Evolutionary conservation across 2,888 invertebrate genomes (phyloP), one percentile per base, ranked within the genome.

Genomic region (Lithophane semibrunnea): DNA sequence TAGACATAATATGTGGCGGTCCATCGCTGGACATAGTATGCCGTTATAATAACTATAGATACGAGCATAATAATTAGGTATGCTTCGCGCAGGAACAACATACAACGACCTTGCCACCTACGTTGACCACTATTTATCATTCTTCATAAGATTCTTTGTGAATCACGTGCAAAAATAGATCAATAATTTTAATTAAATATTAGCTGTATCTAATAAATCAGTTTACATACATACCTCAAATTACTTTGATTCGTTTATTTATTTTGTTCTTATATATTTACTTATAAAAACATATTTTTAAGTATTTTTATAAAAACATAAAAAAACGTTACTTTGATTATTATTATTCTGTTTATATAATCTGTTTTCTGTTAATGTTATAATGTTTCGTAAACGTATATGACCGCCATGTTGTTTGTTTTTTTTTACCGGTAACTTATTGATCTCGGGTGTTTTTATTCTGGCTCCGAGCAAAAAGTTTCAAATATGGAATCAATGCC

Each of bases 101-200:
- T 61, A 56, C 42, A 82, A 83, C 76, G 89, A 87, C 91, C 91
- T 91, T 89, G 90, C 88, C 71, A 86, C 90, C 91, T 87, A 92
- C 90, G 82, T 79, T 66, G 77, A 79, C 73, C 76, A 77, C 64
- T 77, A 80, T 84, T 73, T 79, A 88, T 69, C 71, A 69, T 73
- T 47, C 70, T 78, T 66, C 58, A 37, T 75, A 73, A 2, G 66
- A 75, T 75, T 77, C 65, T 75, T 74, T 65, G 42, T 80, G 86
- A 80, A 82, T 87, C 80, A 85, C 72, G 49, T 44, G 52, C 76
- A 70, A 73, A 83, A 81, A 81, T 69, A 81, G 63, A 77, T 61
- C 37, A 44, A 65, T 49, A 67, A 54, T 37, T 64, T 52, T 21
- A 0, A 37, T 1, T 24, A 37, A 49, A 61, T 54, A 13, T 2